Evolutionary conservation across 2,113 vertebrate species (phyloP), one percentile per base, ranked within the genome.

Genomic region (Limanda limanda): DNA sequence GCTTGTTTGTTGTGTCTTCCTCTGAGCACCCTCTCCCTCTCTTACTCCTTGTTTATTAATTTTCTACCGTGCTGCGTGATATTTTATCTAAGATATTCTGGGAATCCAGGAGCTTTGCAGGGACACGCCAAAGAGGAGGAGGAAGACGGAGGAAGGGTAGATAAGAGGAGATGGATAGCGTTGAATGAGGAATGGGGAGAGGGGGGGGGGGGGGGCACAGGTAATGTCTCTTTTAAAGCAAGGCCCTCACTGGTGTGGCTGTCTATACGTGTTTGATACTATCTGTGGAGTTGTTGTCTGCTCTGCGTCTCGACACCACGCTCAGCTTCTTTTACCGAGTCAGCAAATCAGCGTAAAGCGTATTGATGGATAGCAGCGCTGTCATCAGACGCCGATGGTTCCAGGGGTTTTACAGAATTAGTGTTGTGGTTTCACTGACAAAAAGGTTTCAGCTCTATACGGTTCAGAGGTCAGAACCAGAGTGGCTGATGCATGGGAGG

Each of bases 41-140:
- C 40, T 57, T 82, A 66, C 42, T 17, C 25, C 35, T 60, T 68
- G 27, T 78, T 74, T 75, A 54, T 77, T 78, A 58, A 56, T 56
- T 55, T 40, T 25, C 47, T 42, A 18, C 57, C 57, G 11, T 20
- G 3, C 63, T 47, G 12, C 54, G 23, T 45, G 90, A 90, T 90
- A 82, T 76, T 55, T 56, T 86, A 86, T 90, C 90, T 90, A 48
- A 89, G 74, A 82, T 72, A 90, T 89, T 74, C 70, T 74, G 82
- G 82, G 90, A 91, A 88, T 90, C 61, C 65, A 21, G 27, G 47
- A 83, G 59, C 84, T 68, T 13, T 85, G 86, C 37, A 78, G 71
- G 55, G 58, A 85, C 91, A 85, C 1, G 82, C 59, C 47, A 6
- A 51, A 18, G 8, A 54, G 70, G 63, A 61, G n/a, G 52, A 67